Evolutionary conservation across 92 coral and sea anemone genomes (phyloP), one percentile per base, ranked within the genome.

Genomic region (Zoanthus sansibaricus): DNA sequence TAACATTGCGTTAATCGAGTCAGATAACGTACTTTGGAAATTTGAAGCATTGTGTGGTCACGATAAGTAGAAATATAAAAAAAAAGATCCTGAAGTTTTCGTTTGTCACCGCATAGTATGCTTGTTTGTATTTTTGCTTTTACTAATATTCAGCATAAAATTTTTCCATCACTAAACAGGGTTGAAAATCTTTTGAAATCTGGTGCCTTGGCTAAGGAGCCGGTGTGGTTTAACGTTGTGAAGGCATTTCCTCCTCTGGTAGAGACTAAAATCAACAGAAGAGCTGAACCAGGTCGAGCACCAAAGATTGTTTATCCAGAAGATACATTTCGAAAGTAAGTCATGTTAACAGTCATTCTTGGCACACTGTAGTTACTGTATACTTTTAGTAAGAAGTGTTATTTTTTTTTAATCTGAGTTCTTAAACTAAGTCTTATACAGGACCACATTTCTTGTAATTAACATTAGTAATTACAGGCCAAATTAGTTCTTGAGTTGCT

Each of bases 201-300:
- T 11, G 98, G 98, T 21, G 98, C 95, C 1, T 76, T 94, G 1
- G 68, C 87, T 37, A 82, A 90, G 32, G 82, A 91, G 42, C 95
- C 98, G 0, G 79, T 94, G 6, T 94, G 98, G 98, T 92, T 79
- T 87, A 94, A 94, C 17, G 98, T 94, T 1, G 95, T 92, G 7
- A 93, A 94, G 74, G 93, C 95, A n/a, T 94, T 94, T 33, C 95
- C 98, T 14, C 98, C 98, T 2, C 45, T 94, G 9, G 66, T 84
- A 3, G 89, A 91, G n/a, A 93, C 95, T 16, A 94, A 93, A 72
- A 74, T 94, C 18, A 94, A 92, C 91, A 89, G 98, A 89, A 91
- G 85, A 77, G 92, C 94, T 3, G 95, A 94, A 8, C 92, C 92
- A 6, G 98, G 94, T 54, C 86, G 94, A 54, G 93, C 88, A 73